Evolutionary conservation across 2,797 vertebrate species (phyloP), one percentile per base, ranked within the genome.

Genomic region (Pelochelys cantorii): DNA sequence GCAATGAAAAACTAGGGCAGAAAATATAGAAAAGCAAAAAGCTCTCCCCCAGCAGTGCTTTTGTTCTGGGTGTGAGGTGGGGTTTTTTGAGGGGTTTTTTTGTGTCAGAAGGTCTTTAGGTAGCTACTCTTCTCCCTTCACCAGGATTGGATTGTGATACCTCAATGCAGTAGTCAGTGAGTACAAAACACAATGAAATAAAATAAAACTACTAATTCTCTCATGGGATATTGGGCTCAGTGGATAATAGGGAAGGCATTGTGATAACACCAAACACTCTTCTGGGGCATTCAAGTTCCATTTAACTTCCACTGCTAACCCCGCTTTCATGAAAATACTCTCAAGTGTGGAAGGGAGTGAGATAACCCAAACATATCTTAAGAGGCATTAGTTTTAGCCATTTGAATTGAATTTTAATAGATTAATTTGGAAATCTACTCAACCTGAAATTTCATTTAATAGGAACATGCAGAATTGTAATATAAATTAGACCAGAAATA

Each of bases 361-460:
- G n/a, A 20, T 4, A 91, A 71, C 62, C 79, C 92, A 83, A 22
- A 42, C 29, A 1, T 81, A 48, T 93, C 90, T 95, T 94, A 52
- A 89, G 84, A 90, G 84, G 92, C 90, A 79, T 91, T 94, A 92
- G 23, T 84, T 95, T 96, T 94, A 90, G 92, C 68, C 54, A 31
- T 89, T 95, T 81, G 89, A 96, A 96, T 94, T 96, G 93, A 96
- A 93, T 95, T 90, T 95, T 97, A 95, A 95, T 97, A 92, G 91
- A 90, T 92, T 95, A 96, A 97, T 96, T 97, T 97, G 83, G 82
- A 95, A 95, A 95, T 93, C 83, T 97, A 87, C 84, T 97, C 90
- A 97, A 95, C 83, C 90, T 97, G 86, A 97, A 97, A 97, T 97
- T 93, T 95, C 54, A 95, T 94, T 95, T 94, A 90, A 78, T 83